Conservation (phyloP, 1,140 invertebrate species). For the Drosophila erecta region DNA sequence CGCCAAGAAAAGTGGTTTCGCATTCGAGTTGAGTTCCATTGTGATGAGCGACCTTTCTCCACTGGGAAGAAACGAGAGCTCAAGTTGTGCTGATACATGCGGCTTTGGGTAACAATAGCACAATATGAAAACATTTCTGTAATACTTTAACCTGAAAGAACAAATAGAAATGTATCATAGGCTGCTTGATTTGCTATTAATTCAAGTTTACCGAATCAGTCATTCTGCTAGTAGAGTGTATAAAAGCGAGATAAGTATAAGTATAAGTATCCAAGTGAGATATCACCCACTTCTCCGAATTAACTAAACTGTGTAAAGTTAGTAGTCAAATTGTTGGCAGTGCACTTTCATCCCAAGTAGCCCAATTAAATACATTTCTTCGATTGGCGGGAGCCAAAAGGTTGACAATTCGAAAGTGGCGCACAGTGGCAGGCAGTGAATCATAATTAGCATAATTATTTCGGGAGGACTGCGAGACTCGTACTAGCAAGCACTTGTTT, state of each 20-base stretch:
- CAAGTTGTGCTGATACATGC: neutral
- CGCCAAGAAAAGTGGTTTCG: constrained; percentile 15
- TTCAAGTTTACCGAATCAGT: too few relatives aligned
- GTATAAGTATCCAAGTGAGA: too few relatives aligned
- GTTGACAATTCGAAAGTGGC: constrained; percentile 16
- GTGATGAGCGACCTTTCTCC: neutral
- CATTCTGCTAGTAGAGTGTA: neutral
- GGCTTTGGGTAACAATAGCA: too few relatives aligned
- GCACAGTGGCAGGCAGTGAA: neutral
- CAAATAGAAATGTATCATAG: too few relatives aligned
- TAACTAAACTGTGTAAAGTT: too few relatives aligned
- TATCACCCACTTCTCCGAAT: too few relatives aligned
- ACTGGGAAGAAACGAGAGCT: constrained; percentile 3
- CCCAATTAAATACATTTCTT: constrained; percentile 13
- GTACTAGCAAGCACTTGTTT: neutral
- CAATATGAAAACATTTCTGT: too few relatives aligned
- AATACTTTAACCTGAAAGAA: too few relatives aligned
- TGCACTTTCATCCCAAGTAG: neutral
- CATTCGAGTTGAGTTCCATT: constrained; percentile 7
- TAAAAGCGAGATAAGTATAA: neutral
- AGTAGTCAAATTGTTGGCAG: neutral
- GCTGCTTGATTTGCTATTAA: too few relatives aligned
- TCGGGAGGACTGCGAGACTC: neutral
- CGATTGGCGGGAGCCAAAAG: constrained; percentile 21
- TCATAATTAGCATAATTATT: neutral